phyloP scores from a whole-genome alignment of 2,888 invertebrate genomes.

The Harpalus rufipes region DNA sequence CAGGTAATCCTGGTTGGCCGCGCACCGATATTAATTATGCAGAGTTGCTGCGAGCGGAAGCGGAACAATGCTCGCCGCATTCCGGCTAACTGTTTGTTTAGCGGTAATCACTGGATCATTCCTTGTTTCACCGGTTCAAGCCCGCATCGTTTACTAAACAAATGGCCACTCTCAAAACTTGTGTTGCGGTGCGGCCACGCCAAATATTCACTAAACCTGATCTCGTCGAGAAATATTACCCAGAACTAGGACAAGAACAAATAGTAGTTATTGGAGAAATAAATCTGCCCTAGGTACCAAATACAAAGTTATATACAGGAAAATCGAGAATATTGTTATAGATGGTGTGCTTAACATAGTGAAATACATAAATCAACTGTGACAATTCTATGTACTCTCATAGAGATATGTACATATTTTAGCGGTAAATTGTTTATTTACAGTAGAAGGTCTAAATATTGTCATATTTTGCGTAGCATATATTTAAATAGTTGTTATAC shows the following conservation, averaged over 20 bases:
- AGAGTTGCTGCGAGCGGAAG: conserved; percentile 20
- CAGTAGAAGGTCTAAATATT: too few species aligned
- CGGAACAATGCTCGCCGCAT: conserved; percentile 44
- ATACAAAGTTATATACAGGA: not conserved
- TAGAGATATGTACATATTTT: too few species aligned
- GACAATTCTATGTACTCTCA: too few species aligned
- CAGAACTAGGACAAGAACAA: not conserved
- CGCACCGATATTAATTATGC: conserved; percentile 62
- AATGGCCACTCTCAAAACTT: conserved; percentile 49
- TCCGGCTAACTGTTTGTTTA: conserved; percentile 65
- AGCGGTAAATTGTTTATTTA: too few species aligned
- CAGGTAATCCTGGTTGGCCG: conserved; percentile 63
- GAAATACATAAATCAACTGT: too few species aligned
- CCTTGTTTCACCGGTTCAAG: conserved; percentile 56
- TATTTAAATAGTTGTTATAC: too few species aligned
- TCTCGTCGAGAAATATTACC: conserved; percentile 3
- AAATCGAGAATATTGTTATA: too few species aligned
- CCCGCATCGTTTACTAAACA: conserved; percentile 48
- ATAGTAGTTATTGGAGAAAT: not conserved
- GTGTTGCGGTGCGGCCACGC: conserved; percentile 26
- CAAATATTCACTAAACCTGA: conserved; percentile 34
- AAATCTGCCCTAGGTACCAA: not conserved
- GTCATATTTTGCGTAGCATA: too few species aligned
- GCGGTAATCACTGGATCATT: conserved; percentile 64
- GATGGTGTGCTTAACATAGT: too few species aligned